Evolutionary conservation across 2,113 vertebrate genomes (phyloP), one percentile per base, ranked within the genome.

Genomic region (Syrmaticus mikado): DNA sequence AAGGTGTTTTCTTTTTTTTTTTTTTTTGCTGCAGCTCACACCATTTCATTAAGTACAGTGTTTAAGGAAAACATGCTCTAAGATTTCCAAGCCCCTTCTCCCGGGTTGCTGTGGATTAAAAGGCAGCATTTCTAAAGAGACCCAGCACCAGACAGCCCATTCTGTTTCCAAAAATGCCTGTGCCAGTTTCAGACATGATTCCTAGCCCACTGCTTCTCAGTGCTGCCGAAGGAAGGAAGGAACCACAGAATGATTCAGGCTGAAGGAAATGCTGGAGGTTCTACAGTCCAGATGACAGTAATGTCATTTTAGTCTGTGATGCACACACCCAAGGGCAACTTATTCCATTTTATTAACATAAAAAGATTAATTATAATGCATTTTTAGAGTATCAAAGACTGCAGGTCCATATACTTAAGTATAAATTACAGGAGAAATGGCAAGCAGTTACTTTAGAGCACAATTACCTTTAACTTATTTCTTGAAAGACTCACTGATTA

Each of bases 261-360:
- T 28, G 40, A 88, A 85, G 38, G 24, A 38, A 34, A 17, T 67
- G 80, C 80, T 50, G 46, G 57, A 50, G n/a, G 24, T 13, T 1
- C 0, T 16, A 6, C 1, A 6, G 74, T 36, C 68, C 19, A 3
- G 5, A 28, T 0, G 22, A 4, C 8, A 8, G 52, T 15, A 71
- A 74, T 0, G 2, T 11, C 22, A 30, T 30, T 80, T 50, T 36
- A 78, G 11, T 46, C 15, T 3, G 25, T 9, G 40, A 66, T 8
- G 32, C 45, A 45, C 20, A 24, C 15, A 13, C 52, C 0, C 0
- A 3, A 55, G 46, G 9, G 34, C 2, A 43, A 74, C 52, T 48
- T 34, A 32, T 2, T 52, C 18, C 15, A 1, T 8, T 45, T 24
- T 65, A 62, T 2, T 8, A 18, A 27, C 19, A 16, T 22, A 43